Evolutionary conservation across 2,797 vertebrate genomes (phyloP), one percentile per base, ranked within the genome.

Genomic region (Forpus xanthops): DNA sequence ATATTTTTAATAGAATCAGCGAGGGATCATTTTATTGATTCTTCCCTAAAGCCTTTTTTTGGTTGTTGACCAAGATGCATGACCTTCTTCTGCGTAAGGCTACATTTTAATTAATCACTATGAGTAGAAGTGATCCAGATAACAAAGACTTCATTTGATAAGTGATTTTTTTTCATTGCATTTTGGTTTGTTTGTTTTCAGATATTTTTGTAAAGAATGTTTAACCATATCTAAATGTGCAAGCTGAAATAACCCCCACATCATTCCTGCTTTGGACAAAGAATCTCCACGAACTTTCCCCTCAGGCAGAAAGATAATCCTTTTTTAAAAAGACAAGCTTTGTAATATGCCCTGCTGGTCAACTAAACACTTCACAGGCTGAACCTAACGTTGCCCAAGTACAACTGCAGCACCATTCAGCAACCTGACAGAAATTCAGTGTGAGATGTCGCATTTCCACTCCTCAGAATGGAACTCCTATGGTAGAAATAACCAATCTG

Each of bases 91-190:
- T 90, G 80, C 90, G 93, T 88, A 56, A 10, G 65, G 79, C 64
- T 87, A 91, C 58, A 56, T 87, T 94, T 91, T 95, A 89, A 91
- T 89, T 96, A 94, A 89, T 85, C 87, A 94, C 39, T 52, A 7
- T 23, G 60, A 83, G 73, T 49, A 77, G 17, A 94, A 85, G 81
- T 52, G 88, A 91, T 84, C 10, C n/a, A 74, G 79, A 42, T 44
- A 86, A 77, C 58, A 89, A 11, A 85, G 61, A 64, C 50, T 90
- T 77, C 5, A 35, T 74, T 82, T 94, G 47, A 81, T 27, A 75
- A 72, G 49, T 52, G 28, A 0, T 5, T 71, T 55, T 73, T 73
- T 71, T 60, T 81, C 42, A 74, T 50, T 76, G 24, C 5, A 33
- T 58, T 89, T 92, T 24, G 8, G 20, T 75, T 87, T 61, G 8